Percentiles rank a stretch among this genome's conserved stretches.
phyloP scores from a whole-genome alignment of 2,797 vertebrate genomes.

The Chaunax sp. region DNA sequence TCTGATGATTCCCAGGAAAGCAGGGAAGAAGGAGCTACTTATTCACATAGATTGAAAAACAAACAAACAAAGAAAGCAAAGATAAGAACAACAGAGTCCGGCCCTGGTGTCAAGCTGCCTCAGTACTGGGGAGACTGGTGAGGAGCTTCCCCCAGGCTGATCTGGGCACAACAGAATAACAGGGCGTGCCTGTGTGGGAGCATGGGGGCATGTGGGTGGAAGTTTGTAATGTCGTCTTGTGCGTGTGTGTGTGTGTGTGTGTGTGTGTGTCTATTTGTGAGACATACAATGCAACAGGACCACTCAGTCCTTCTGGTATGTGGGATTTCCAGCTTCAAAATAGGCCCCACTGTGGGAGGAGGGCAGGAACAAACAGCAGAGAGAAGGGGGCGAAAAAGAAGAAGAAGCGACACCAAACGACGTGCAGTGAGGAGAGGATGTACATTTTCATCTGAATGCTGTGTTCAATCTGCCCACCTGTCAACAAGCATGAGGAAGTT shows the following conservation, averaged over 20 bases:
- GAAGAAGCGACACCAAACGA: not conserved
- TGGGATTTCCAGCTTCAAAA: constrained; percentile 77
- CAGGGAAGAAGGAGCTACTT: constrained; percentile 54
- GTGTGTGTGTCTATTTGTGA: constrained; percentile 60
- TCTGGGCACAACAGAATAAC: constrained; percentile 24
- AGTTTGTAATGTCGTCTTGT: constrained; percentile 27
- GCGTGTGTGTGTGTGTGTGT: constrained; percentile 15
- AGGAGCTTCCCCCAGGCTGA: constrained; percentile 38
- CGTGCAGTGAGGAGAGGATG: not conserved
- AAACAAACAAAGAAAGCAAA: constrained; percentile 39
- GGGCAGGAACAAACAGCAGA: constrained; percentile 47
- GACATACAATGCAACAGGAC: constrained; percentile 54
- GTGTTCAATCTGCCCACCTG: constrained; percentile 2
- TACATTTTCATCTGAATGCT: not conserved
- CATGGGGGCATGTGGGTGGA: constrained; percentile 26
- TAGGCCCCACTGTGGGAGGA: constrained; percentile 56
- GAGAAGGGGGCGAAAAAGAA: not conserved
- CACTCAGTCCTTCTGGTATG: constrained; percentile 72
- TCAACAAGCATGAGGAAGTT: constrained; percentile 9
- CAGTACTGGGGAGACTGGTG: constrained; percentile 13
- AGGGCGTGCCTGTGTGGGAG: constrained; percentile 10
- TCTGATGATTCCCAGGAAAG: constrained; percentile 45
- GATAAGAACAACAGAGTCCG: constrained; percentile 43
- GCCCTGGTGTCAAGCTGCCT: constrained; percentile 45
- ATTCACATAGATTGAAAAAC: constrained; percentile 47